phyloP scores from a whole-genome alignment of 2,888 invertebrate genomes.

The Parasteatoda lunata region DNA sequence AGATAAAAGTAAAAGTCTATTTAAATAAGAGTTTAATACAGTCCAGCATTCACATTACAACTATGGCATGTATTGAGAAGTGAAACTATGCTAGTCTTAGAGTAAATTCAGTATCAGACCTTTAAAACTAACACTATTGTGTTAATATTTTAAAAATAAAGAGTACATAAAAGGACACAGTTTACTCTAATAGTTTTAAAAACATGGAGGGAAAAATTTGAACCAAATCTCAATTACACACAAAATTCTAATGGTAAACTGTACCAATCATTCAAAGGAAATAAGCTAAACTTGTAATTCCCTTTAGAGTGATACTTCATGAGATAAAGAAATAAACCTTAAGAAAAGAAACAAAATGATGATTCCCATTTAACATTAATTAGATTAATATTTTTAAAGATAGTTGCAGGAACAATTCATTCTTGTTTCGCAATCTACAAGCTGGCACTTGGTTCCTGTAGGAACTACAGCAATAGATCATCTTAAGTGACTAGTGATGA shows the following conservation, averaged over 20 bases:
- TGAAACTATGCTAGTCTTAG: not conserved
- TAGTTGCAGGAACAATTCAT: conserved; percentile 43
- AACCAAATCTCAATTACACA: too few species aligned
- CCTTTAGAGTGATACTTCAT: not conserved
- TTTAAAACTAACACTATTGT: too few species aligned
- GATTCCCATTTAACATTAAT: not conserved
- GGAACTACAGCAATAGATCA: conserved; percentile 62
- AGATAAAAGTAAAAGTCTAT: too few species aligned
- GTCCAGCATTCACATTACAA: too few species aligned
- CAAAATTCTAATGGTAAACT: not conserved
- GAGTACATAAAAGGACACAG: too few species aligned
- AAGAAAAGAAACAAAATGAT: not conserved
- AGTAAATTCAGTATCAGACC: too few species aligned
- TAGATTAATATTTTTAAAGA: conserved; percentile 8
- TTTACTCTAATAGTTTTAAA: too few species aligned
- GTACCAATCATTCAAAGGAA: not conserved
- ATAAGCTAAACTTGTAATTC: not conserved
- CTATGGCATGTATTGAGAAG: not conserved
- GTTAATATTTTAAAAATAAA: too few species aligned
- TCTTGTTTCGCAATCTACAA: conserved; percentile 14
- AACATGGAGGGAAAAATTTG: too few species aligned
- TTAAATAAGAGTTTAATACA: too few species aligned
- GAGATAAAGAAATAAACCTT: not conserved
- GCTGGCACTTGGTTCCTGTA: conserved; percentile 66
- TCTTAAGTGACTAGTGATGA: conserved; percentile 63